Conservation (phyloP, 2,113 vertebrate genomes). For the Sinocyclocheilus anophthalmus region DNA sequence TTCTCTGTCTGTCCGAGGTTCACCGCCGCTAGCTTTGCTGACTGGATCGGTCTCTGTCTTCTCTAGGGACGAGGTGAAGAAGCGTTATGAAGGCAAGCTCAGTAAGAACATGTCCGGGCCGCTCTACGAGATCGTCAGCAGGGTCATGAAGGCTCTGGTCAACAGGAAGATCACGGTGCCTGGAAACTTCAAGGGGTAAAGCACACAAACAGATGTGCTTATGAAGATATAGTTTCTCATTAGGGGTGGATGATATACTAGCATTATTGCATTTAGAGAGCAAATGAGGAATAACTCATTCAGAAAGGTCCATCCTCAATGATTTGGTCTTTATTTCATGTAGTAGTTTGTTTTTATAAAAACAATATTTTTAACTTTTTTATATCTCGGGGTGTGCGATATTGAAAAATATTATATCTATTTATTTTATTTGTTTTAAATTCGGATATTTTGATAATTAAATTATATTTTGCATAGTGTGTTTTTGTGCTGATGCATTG, state of each 20-base stretch:
- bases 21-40: background rate
- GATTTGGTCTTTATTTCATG: background rate
- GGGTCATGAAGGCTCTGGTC: constrained; percentile 96
- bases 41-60: constrained; percentile 21
- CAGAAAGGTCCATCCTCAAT: background rate
- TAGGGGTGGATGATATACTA: background rate
- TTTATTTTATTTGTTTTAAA: no score
- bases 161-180: constrained; percentile 99
- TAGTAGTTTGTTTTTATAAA: background rate
- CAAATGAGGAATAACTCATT: background rate
- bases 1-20: background rate
- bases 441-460: no score
- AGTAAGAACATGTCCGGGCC: constrained; percentile 97
- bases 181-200: constrained; percentile 95
- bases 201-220: background rate
- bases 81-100: constrained; percentile 92
- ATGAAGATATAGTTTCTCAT: background rate
- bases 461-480: no score
- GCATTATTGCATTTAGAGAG: background rate
- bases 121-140: constrained; percentile 96
- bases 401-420: no score
- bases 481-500: no score
- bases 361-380: no score
- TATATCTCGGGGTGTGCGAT: no score
- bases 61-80: constrained; percentile 92